Percentiles rank a stretch among this genome's conserved stretches.
These are phyloP conservation scores for Chlorodrepanis virens DNA, from an alignment of 2,113 vertebrate species.

Conservation along the genomic window DNA sequence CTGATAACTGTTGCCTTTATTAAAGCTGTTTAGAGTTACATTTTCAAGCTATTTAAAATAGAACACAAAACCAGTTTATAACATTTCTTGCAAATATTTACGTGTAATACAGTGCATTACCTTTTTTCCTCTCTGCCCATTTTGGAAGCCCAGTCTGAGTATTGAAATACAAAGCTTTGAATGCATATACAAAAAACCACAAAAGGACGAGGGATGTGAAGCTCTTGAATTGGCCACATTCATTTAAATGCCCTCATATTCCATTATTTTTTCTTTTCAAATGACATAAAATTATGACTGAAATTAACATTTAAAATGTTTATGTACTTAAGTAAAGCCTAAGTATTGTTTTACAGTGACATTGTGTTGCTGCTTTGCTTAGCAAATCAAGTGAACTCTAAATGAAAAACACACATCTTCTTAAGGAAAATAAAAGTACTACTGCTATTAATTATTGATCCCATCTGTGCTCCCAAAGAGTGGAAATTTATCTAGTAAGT, in stretches of 20 bases:
- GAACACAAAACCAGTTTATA: neutral
- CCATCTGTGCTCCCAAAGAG: neutral
- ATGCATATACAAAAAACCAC: accelerated
- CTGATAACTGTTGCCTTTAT: neutral
- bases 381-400: neutral
- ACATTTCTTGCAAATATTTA: neutral
- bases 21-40: neutral
- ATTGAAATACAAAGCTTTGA: neutral
- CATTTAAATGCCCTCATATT: neutral
- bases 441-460: neutral
- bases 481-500: neutral
- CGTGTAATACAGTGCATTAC: neutral
- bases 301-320: neutral
- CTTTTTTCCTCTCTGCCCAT: neutral
- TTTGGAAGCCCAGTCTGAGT: neutral
- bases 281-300: neutral
- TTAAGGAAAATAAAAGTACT: neutral
- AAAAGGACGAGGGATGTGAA: neutral
- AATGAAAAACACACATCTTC: neutral
- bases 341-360: neutral
- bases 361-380: accelerated
- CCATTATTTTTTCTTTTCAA: neutral
- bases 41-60: neutral
- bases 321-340: neutral
- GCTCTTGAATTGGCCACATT: neutral